Conservation (phyloP, 2,113 vertebrate species). For the Phaetusa simplex region DNA sequence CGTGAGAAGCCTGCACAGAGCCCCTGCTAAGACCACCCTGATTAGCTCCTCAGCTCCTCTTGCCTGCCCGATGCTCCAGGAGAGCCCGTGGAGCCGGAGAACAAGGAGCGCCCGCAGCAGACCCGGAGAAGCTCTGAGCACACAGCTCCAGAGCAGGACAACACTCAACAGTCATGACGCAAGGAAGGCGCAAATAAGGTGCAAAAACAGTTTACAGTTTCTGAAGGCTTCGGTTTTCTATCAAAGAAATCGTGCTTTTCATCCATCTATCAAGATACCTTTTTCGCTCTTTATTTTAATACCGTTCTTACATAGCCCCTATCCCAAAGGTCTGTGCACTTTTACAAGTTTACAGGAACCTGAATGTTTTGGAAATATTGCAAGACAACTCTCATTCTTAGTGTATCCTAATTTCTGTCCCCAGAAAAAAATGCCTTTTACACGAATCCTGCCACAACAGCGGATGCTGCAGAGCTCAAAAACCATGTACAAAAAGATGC, state of each 20-base stretch:
- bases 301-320: accelerated
- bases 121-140: background rate
- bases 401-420: background rate
- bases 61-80: accelerated
- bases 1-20: background rate
- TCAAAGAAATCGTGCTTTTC: background rate
- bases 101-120: accelerated
- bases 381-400: background rate
- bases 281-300: background rate
- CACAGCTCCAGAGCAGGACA: accelerated
- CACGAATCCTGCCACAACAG: background rate
- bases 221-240: background rate
- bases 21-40: accelerated
- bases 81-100: background rate
- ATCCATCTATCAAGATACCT: background rate
- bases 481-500: background rate
- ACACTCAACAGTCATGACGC: accelerated
- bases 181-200: background rate
- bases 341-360: background rate
- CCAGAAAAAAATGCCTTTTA: background rate
- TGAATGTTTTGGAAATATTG: background rate
- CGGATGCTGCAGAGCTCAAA: background rate
- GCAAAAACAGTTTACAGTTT: background rate
- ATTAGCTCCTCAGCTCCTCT: background rate
- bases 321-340: background rate